Evolutionary conservation across 2,888 invertebrate species (phyloP).

Genomic region (Trissoscelio sp.): DNA sequence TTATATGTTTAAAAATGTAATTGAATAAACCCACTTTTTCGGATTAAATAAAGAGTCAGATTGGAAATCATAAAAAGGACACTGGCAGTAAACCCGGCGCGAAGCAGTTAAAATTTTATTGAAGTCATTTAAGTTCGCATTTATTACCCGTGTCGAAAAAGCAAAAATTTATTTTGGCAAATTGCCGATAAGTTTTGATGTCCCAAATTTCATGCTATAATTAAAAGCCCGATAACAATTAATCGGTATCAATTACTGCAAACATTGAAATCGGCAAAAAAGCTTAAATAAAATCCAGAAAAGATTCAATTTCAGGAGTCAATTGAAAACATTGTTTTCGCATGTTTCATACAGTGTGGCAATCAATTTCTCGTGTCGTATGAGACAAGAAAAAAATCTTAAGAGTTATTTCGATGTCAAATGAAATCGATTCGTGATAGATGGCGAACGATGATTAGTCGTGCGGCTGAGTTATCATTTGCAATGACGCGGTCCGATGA

Average conservation of each 20-base stretch:
- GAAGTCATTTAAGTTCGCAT: slow-evolving; percentile 12
- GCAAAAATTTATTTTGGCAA: slow-evolving; percentile 31
- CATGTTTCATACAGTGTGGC: not conserved
- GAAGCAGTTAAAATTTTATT: slow-evolving; percentile 40
- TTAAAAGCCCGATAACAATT: slow-evolving; percentile 25
- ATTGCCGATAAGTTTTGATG: slow-evolving; percentile 13
- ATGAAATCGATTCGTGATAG: slow-evolving; percentile 57
- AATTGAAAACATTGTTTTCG: not conserved
- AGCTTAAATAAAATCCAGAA: not conserved
- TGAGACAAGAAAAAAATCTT: slow-evolving; percentile 9
- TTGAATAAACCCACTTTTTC: not conserved
- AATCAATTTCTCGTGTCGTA: slow-evolving; percentile 18
- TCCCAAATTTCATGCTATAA: not conserved
- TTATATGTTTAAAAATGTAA: not conserved
- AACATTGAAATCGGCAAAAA: not conserved
- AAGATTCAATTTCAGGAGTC: slow-evolving; percentile 2
- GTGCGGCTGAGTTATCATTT: slow-evolving; percentile 73
- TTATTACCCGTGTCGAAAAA: slow-evolving; percentile 1
- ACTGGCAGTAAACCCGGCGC: slow-evolving; percentile 27
- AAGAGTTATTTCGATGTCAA: slow-evolving; percentile 50
- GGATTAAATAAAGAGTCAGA: slow-evolving; percentile 8
- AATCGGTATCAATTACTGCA: not conserved
- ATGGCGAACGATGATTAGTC: slow-evolving; percentile 53
- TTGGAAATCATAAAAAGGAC: slow-evolving; percentile 25
- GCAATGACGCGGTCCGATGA: slow-evolving; percentile 76